Conservation (phyloP, 2,797 vertebrate genomes). For the Iguana delicatissima region DNA sequence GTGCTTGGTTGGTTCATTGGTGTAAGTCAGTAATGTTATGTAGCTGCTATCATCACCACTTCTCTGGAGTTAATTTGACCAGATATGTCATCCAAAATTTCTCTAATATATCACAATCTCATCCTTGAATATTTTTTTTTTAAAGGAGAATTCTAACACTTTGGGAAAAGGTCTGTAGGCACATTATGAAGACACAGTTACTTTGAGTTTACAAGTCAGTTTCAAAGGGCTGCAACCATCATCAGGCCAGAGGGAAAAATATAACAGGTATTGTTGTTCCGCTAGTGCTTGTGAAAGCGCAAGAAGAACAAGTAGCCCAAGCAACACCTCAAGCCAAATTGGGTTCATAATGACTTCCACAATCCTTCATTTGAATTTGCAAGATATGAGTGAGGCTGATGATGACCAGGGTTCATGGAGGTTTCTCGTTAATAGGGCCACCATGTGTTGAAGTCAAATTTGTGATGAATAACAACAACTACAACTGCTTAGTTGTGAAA, state of each 20-base stretch:
- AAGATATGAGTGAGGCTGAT: no score
- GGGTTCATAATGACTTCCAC: no score
- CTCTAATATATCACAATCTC: background rate
- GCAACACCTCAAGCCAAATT: background rate
- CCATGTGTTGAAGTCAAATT: no score
- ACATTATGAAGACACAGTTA: background rate
- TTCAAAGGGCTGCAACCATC: background rate
- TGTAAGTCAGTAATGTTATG: background rate
- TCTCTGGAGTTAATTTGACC: background rate
- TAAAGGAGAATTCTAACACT: background rate
- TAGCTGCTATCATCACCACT: background rate
- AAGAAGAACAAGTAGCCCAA: background rate
- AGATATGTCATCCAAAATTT: background rate
- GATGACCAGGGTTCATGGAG: no score
- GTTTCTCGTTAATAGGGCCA: no score
- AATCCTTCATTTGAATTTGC: no score
- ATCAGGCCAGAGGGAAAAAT: background rate
- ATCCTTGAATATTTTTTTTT: background rate
- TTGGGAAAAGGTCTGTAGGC: background rate
- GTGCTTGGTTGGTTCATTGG: background rate
- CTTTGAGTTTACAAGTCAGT: background rate
- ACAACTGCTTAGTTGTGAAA: no score
- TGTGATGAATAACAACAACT: no score
- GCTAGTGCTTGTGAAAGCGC: background rate
- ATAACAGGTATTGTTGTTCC: background rate